phyloP scores from a whole-genome alignment of 2,113 vertebrate species.

The Galemys pyrenaicus region DNA sequence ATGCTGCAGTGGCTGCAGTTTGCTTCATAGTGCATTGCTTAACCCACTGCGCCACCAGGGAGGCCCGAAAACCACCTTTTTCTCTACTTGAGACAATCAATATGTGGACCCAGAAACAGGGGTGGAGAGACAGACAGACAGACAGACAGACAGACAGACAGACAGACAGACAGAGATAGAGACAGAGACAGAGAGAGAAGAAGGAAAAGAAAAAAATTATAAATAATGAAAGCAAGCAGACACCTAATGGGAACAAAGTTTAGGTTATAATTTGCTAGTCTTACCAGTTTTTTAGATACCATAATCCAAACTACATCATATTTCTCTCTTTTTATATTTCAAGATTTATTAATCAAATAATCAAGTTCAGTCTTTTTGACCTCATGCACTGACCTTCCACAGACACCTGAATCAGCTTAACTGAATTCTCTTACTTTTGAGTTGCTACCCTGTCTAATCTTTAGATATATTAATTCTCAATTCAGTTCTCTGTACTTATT shows the following conservation, averaged over 20 bases:
- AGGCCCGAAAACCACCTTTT: background rate
- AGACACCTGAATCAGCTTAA: background rate
- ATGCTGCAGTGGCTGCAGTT: no score
- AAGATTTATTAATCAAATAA: background rate
- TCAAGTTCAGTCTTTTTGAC: background rate
- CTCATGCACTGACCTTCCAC: background rate
- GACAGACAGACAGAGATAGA: no score
- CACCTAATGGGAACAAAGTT: background rate
- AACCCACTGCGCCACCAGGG: no score
- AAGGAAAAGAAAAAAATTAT: background rate
- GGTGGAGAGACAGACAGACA: no score
- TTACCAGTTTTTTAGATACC: background rate
- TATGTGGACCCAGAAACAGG: background rate
- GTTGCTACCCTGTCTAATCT: background rate
- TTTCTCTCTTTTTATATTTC: background rate
- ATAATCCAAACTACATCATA: background rate
- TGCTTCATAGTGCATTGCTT: no score
- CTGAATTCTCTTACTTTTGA: background rate
- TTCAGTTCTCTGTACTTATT: background rate
- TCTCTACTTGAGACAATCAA: background rate
- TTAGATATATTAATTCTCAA: background rate
- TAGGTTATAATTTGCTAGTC: background rate
- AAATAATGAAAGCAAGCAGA: background rate
- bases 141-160: no score
- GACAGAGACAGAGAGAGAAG: no score